Evolutionary conservation across 2,113 vertebrate genomes (phyloP).

Genomic region (Cebidichthys violaceus): DNA sequence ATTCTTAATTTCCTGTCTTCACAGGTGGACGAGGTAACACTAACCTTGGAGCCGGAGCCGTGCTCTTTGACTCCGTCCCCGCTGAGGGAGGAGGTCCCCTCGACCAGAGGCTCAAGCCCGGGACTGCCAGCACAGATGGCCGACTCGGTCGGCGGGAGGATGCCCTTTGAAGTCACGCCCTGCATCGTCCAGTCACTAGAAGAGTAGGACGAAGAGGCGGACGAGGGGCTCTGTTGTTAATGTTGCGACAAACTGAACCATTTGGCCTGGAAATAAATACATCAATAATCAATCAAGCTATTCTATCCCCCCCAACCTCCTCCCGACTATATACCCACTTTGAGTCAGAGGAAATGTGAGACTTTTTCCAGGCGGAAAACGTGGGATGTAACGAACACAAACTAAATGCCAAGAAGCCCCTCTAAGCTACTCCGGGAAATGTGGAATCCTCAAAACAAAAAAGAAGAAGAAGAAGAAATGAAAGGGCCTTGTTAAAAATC

Average conservation of each 20-base stretch:
- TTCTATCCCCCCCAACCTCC: slow-evolving; percentile 60
- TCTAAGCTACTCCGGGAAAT: neutral
- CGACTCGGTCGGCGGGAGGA: slow-evolving; percentile 81
- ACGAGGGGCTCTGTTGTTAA: slow-evolving; percentile 66
- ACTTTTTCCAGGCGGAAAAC: slow-evolving; percentile 38
- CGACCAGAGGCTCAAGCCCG: slow-evolving; percentile 70
- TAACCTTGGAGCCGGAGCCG: slow-evolving; percentile 91
- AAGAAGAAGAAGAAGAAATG: neutral
- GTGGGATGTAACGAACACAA: slow-evolving; percentile 55
- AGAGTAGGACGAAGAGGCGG: slow-evolving; percentile 88
- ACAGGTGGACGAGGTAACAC: slow-evolving; percentile 89
- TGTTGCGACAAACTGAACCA: slow-evolving; percentile 78
- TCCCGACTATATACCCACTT: slow-evolving; percentile 65
- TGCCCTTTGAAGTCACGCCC: slow-evolving; percentile 91
- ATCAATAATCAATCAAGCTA: slow-evolving; percentile 79
- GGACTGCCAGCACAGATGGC: slow-evolving; percentile 71
- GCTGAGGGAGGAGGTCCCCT: slow-evolving; percentile 84
- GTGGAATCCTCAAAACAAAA: slow-evolving; percentile 20
- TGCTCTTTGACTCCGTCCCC: slow-evolving; percentile 82
- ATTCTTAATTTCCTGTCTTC: neutral
- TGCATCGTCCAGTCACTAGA: slow-evolving; percentile 91
- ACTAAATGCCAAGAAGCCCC: slow-evolving; percentile 47
- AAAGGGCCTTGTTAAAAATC: slow-evolving; percentile 35
- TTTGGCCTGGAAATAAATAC: slow-evolving; percentile 53
- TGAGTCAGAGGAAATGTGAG: slow-evolving; percentile 28